phyloP scores from a whole-genome alignment of 2,113 vertebrate species.

The Tapirus terrestris region DNA sequence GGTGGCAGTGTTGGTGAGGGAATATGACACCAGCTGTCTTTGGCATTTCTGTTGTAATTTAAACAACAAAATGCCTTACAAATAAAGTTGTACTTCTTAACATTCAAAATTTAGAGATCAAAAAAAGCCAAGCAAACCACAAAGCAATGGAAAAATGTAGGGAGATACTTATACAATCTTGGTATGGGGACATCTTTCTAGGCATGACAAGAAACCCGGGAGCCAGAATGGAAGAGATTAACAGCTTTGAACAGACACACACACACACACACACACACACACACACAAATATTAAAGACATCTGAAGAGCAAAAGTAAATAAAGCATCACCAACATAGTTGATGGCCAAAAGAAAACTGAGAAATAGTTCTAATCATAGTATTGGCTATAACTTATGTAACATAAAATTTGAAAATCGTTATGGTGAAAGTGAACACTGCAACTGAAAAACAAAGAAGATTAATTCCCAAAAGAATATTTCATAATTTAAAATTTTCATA shows the following conservation, averaged over 20 bases:
- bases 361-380: background rate
- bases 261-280: background rate
- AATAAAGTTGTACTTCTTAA: conserved; percentile 10
- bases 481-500: background rate
- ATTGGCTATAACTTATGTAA: background rate
- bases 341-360: background rate
- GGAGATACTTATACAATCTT: background rate
- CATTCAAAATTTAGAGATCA: background rate
- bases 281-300: background rate
- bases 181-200: background rate
- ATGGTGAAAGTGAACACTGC: background rate
- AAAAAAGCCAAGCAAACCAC: background rate
- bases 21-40: background rate
- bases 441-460: background rate
- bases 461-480: background rate
- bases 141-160: background rate
- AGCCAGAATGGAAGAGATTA: background rate
- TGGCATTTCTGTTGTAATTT: background rate
- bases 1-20: background rate
- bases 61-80: background rate
- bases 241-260: background rate
- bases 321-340: background rate
- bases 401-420: background rate
- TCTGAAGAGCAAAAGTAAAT: background rate
- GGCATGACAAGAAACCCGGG: background rate